Evolutionary conservation across 2,888 invertebrate species (phyloP), one percentile per base, ranked within the genome.

Genomic region (Sarcophaga rosellei): DNA sequence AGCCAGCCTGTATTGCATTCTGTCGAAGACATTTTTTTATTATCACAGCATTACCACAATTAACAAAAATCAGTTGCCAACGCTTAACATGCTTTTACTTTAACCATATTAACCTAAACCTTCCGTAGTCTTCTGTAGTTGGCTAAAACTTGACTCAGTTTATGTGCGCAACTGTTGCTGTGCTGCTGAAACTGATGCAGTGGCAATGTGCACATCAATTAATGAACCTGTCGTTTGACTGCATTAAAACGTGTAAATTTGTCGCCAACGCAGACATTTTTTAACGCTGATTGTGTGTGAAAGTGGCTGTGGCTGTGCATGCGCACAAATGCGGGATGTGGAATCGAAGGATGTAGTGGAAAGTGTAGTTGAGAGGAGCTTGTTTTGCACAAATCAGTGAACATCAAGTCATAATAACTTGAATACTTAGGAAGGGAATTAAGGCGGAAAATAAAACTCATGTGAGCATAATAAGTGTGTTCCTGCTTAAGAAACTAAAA

Each of bases 171-270:
- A 17, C 53, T 15, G 5, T 17, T 53, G 53, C 17, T 53, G 12
- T 53, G 17, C 53, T 53, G 53, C 53, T 4, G 3, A 1, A 53
- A 0, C 35, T 65, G 53, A 66, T 84, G 81, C 84, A 78, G 81
- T 86, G 77, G 81, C 83, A 86, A 87, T 89, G 91, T 90, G 90
- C 89, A 91, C 91, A 90, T 91, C 91, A 92, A 92, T 92, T 91
- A 91, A 92, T 91, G 91, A 91, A 92, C 90, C 91, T 92, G 91
- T 91, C 91, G 90, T 88, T 88, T 87, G 86, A 79, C 88, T 79
- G 72, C 86, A 73, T 81, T 80, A 84, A 85, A 79, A 81, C 66
- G 91, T 91, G 91, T 89, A 90, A 91, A 92, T 92, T 91, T 91
- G 90, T 91, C 91, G 91, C 91, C 91, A 90, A 88, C 88, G 87